Percentiles rank a stretch among this genome's conserved stretches.
Evolutionary conservation across 1,140 invertebrate genomes (phyloP).

Genomic region (Sesamia nonagrioides): DNA sequence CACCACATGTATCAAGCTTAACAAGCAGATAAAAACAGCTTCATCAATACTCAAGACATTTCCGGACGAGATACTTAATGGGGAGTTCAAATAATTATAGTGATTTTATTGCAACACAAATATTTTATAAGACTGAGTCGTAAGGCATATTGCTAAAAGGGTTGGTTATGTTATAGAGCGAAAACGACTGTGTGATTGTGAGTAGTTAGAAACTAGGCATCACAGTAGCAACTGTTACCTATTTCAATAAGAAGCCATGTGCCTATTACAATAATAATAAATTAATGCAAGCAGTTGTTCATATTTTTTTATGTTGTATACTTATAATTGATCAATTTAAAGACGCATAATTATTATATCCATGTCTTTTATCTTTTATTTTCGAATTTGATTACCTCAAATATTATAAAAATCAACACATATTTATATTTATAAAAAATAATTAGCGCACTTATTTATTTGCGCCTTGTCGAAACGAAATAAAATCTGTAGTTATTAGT

Average conservation of each 20-base stretch:
- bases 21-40: not conserved
- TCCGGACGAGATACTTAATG: slow-evolving; percentile 29
- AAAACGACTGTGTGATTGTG: slow-evolving; percentile 57
- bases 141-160: slow-evolving; percentile 67
- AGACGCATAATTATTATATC: slow-evolving; percentile 2
- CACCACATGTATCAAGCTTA: not conserved
- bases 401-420: slow-evolving; percentile 12
- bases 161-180: slow-evolving; percentile 57
- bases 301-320: not conserved
- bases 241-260: slow-evolving; percentile 51
- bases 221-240: slow-evolving; percentile 59
- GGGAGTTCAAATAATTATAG: slow-evolving; percentile 50
- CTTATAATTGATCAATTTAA: slow-evolving; percentile 13
- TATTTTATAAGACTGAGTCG: slow-evolving; percentile 75
- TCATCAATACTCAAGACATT: not conserved
- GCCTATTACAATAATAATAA: slow-evolving; percentile 51
- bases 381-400: slow-evolving; percentile 54
- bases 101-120: slow-evolving; percentile 66
- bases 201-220: slow-evolving; percentile 60
- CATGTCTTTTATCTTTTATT: slow-evolving; percentile 46
- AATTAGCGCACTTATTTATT: slow-evolving; percentile 8
- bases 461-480: slow-evolving; percentile 9
- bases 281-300: slow-evolving; percentile 1
- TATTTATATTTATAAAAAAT: slow-evolving; percentile 25
- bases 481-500: slow-evolving; percentile 19